These are phyloP conservation scores for Campoplex capitator DNA, from an alignment of 2,888 invertebrate genomes.

Conservation along the genomic window DNA sequence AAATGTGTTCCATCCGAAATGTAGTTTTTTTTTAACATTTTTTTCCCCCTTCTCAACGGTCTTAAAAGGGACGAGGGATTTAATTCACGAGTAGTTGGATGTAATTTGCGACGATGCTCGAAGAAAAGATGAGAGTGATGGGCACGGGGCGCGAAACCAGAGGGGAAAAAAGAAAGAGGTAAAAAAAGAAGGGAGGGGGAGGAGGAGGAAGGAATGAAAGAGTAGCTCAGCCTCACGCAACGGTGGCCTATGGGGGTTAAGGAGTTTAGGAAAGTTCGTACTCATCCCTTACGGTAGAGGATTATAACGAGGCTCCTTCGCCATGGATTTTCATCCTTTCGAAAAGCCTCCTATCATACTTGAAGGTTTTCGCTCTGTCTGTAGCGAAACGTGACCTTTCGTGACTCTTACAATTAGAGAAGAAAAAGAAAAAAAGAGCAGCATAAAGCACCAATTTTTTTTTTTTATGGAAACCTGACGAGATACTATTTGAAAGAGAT, in stretches of 20 bases:
- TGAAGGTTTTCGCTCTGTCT: constrained; percentile 10
- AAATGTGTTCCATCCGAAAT: neutral
- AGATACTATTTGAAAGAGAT: no score
- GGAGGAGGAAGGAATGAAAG: constrained; percentile 18
- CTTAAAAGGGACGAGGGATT: constrained; percentile 30
- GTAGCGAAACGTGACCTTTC: neutral
- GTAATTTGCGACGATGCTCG: constrained; percentile 61
- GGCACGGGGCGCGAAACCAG: constrained; percentile 32
- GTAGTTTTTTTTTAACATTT: neutral
- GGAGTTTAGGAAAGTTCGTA: constrained; percentile 34
- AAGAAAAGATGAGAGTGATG: constrained; percentile 63
- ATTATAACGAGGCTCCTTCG: constrained; percentile 60
- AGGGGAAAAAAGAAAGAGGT: constrained; percentile 27
- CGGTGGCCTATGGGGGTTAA: constrained; percentile 18
- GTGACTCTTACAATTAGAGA: no score
- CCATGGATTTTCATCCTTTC: constrained; percentile 41
- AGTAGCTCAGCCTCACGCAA: constrained; percentile 14
- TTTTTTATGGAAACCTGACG: no score
- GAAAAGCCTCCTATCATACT: constrained; percentile 26
- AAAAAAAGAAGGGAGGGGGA: neutral
- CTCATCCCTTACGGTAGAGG: constrained; percentile 45
- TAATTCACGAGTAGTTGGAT: constrained; percentile 52
- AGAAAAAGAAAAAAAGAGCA: neutral
- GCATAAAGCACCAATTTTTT: neutral
- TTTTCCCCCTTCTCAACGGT: constrained; percentile 27